phyloP scores from a whole-genome alignment of 1,140 invertebrate genomes.

The Drosophila kanapiae region DNA sequence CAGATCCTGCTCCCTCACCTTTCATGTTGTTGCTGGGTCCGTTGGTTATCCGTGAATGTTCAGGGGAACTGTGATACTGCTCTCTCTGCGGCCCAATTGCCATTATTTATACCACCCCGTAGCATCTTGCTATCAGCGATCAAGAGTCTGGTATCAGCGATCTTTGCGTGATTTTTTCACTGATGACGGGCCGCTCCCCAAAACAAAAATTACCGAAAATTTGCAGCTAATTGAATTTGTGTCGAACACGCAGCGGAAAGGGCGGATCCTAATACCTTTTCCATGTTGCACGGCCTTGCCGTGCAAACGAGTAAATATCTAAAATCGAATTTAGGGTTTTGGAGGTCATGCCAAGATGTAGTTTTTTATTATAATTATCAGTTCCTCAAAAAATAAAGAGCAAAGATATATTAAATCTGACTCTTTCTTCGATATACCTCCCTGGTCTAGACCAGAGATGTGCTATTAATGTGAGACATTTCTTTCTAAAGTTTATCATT shows the following conservation, averaged over 20 bases:
- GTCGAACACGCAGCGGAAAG: constrained; percentile 40
- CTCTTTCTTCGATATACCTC: no score
- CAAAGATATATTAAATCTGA: no score
- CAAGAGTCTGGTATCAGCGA: constrained; percentile 39
- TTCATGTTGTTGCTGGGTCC: constrained; percentile 56
- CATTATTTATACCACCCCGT: constrained; percentile 71
- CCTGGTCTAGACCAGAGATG: no score
- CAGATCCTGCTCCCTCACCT: constrained; percentile 36
- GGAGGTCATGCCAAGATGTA: not conserved
- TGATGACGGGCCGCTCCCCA: constrained; percentile 16
- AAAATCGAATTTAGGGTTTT: not conserved
- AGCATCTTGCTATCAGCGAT: constrained; percentile 52
- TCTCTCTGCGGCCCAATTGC: constrained; percentile 17
- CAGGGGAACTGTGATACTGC: constrained; percentile 70
- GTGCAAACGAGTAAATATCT: not conserved
- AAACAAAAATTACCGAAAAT: constrained; percentile 10
- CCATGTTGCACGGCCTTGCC: constrained; percentile 30
- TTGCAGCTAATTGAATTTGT: constrained; percentile 73
- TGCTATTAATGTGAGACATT: no score
- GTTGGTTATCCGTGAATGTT: constrained; percentile 55
- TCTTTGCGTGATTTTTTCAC: constrained; percentile 15
- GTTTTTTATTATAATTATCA: not conserved
- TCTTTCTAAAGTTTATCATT: no score
- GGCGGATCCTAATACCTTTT: constrained; percentile 52
- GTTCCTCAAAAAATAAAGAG: no score